Evolutionary conservation across 1,140 invertebrate species (phyloP).

Genomic region (Popillia japonica): DNA sequence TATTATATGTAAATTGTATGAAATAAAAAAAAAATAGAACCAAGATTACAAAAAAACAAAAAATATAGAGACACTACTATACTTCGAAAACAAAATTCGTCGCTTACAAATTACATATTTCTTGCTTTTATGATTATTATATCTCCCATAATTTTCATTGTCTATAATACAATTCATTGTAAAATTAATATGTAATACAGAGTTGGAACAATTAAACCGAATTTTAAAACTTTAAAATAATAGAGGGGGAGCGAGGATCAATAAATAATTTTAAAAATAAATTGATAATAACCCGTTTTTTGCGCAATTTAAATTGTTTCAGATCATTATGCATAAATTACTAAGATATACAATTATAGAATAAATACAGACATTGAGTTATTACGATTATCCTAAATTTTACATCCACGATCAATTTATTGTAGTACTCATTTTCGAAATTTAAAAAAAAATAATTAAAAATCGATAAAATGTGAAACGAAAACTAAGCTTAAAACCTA

Average conservation of each 20-base stretch:
- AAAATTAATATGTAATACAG: too few relatives aligned
- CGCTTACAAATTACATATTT: not conserved
- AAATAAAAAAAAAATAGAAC: not conserved
- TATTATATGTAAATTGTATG: not conserved
- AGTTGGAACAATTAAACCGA: too few relatives aligned
- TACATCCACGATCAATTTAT: not conserved
- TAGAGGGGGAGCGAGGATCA: too few relatives aligned
- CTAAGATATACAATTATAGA: not conserved
- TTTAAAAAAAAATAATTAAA: not conserved
- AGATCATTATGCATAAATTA: not conserved
- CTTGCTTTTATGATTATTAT: not conserved
- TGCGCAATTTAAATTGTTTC: not conserved
- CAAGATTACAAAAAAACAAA: not conserved
- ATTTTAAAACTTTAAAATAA: too few relatives aligned
- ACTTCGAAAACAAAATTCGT: not conserved
- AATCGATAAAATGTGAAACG: not conserved
- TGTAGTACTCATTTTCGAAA: not conserved
- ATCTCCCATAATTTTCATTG: not conserved
- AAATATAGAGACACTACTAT: not conserved
- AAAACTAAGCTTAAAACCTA: not conserved
- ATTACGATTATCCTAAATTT: not conserved
- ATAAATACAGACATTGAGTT: constrained; percentile 6
- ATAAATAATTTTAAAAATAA: too few relatives aligned
- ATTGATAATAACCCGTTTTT: not conserved
- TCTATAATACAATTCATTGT: not conserved